A percentile compares a stretch with the other conserved stretches of the same genome.
These are phyloP conservation scores for Pocillopora meandrina DNA, from an alignment of 92 coral and sea anemone species.

Conservation along the genomic window DNA sequence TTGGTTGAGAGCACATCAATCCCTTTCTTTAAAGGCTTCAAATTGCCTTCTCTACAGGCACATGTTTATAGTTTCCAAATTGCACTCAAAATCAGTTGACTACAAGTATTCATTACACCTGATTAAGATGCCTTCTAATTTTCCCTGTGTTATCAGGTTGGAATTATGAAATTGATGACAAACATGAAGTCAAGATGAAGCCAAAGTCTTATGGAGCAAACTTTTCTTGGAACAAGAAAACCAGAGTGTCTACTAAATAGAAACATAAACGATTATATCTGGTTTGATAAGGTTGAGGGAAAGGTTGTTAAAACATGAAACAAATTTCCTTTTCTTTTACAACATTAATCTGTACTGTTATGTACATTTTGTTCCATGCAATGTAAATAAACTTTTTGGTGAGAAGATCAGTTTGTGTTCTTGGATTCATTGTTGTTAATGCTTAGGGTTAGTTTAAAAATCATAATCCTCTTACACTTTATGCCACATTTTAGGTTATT, in stretches of 20 bases:
- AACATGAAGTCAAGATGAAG: slow-evolving; percentile 53
- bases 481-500: too few relatives aligned
- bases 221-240: slow-evolving; percentile 96
- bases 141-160: slow-evolving; percentile 67
- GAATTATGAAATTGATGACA: slow-evolving; percentile 95
- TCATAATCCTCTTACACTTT: too few relatives aligned
- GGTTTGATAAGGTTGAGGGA: background rate
- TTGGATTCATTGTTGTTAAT: background rate
- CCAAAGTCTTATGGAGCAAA: slow-evolving; percentile 97
- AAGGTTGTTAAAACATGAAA: background rate
- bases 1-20: too few relatives aligned
- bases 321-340: background rate
- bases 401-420: background rate
- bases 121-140: background rate
- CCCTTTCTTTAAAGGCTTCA: too few relatives aligned
- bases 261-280: background rate
- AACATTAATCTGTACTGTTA: background rate
- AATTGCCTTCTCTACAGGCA: too few relatives aligned
- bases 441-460: too few relatives aligned
- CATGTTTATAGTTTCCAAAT: background rate
- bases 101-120: background rate
- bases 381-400: slow-evolving; percentile 34
- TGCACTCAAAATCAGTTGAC: background rate
- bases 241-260: slow-evolving; percentile 97
- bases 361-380: background rate